Base-by-base conservation (phyloP, 2,113 vertebrate species). In the Stegostoma tigrinum region DNA sequence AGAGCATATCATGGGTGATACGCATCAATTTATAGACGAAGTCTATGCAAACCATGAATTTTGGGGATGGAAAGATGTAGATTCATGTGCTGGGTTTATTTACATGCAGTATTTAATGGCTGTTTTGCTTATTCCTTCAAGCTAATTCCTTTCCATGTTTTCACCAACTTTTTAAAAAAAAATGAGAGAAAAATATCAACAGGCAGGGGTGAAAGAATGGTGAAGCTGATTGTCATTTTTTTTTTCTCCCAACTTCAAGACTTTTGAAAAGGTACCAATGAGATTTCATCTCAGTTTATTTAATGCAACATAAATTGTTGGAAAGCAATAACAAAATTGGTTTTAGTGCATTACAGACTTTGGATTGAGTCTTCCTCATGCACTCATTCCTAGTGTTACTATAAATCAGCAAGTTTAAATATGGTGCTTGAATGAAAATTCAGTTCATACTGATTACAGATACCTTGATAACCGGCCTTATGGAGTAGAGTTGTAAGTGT, bases 391-490 rank as follows among this genome's bases (percentile, higher is more conserved):
- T 23, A 6, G n/a, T 38, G 14, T 30, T 55, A 64, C 15, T 67
- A n/a, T 23, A 66, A 93, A 93, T 17, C 86, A 89, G 21, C 86
- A 89, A 61, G 86, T 52, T 91, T 91, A 38, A 91, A 93, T 93
- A 42, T 64, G 6, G 89, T 21, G 61, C 21, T 66, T 38, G 17
- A 93, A n/a, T 66, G 61, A 93, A 93, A 93, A 66, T 93, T 66
- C 34, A 38, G 23, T 93, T 64, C 55, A 17, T 93, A n/a, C n/a
- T 93, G 38, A 38, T 93, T 93, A 23, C 61, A 93, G 89, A 93
- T 19, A 23, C 5, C 17, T 83, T 83, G 34, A n/a, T 66, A 38
- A n/a, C 55, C 61, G 67, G n/a, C 6, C 34, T 38, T 93, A 66
- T 67, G 61, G 5, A 10, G 17, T 93, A n/a, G 34, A 93, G 7